These are phyloP conservation scores for Eira barbara DNA, from an alignment of 2,113 vertebrate genomes.

Conservation along the genomic window DNA sequence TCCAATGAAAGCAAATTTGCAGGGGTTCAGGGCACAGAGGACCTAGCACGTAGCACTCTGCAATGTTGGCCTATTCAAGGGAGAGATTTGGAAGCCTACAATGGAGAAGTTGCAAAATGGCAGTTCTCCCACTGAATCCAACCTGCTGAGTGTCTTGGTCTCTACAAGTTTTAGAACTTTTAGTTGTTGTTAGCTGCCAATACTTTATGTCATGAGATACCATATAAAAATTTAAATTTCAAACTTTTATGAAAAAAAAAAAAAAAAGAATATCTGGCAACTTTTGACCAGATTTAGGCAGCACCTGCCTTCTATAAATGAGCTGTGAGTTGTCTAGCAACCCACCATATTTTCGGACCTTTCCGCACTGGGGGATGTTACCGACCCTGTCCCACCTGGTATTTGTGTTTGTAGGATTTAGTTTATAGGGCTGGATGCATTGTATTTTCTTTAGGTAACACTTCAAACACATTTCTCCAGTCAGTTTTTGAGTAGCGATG, in stretches of 20 bases:
- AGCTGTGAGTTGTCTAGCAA: background rate
- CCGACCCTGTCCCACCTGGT: too few species aligned
- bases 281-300: background rate
- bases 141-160: background rate
- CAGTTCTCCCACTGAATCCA: too few species aligned
- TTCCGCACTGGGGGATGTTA: background rate
- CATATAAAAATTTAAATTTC: background rate
- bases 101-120: background rate
- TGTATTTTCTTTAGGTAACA: background rate
- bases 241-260: background rate
- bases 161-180: background rate
- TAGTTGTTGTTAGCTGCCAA: background rate
- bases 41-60: rapidly evolving
- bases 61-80: background rate
- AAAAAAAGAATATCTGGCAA: too few species aligned
- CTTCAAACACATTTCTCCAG: background rate
- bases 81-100: background rate
- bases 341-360: rapidly evolving
- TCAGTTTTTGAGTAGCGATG: background rate
- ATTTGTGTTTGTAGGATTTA: background rate
- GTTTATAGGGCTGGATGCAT: background rate
- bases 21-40: background rate
- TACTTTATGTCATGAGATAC: background rate
- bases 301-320: background rate
- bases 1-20: background rate